Evolutionary conservation across 2,888 invertebrate species (phyloP).

Genomic region (Lycophotia porphyrea): DNA sequence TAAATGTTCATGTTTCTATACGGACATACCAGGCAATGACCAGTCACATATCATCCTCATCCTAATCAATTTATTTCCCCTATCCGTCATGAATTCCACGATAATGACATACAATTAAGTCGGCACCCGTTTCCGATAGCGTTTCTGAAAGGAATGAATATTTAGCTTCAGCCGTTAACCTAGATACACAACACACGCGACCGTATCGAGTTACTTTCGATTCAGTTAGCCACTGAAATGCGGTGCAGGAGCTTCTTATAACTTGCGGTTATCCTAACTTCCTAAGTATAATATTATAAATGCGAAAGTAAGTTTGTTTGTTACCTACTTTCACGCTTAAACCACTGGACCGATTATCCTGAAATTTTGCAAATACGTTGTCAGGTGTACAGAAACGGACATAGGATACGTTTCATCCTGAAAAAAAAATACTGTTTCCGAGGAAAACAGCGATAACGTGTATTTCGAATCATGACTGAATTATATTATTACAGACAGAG

Average conservation of each 20-base stretch:
- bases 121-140: conserved; percentile 35
- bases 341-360: no score
- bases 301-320: no score
- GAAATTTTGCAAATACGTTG: no score
- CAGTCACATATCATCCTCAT: neutral
- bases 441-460: no score
- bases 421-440: no score
- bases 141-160: conserved; percentile 54
- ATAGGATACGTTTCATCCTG: no score
- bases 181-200: conserved; percentile 58
- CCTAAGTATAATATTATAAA: no score
- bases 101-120: conserved; percentile 53
- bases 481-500: no score
- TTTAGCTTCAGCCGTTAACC: conserved; percentile 53
- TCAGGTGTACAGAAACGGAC: no score
- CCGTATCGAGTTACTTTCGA: conserved; percentile 24
- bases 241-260: neutral
- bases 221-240: neutral
- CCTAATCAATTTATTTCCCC: conserved; percentile 1
- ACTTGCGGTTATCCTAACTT: no score
- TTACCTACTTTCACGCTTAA: no score
- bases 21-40: neutral
- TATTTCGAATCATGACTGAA: no score
- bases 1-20: neutral
- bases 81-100: conserved; percentile 2